These are phyloP conservation scores for Eulemur mongoz DNA, from an alignment of 2,797 vertebrate species.

Conservation along the genomic window DNA sequence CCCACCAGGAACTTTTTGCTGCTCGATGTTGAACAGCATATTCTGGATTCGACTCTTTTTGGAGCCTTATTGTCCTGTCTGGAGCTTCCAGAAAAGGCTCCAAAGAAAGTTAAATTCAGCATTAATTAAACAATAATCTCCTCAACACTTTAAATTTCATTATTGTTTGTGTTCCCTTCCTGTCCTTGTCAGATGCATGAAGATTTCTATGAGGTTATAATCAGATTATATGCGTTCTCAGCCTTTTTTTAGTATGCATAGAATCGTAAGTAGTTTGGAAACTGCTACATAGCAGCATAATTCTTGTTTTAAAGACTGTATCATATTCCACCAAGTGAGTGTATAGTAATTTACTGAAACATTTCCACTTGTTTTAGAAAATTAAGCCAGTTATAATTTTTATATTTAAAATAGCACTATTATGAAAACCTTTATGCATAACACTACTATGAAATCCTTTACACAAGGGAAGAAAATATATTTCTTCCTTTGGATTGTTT, in stretches of 20 bases:
- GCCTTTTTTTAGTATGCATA: background rate
- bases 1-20: background rate
- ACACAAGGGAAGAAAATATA: background rate
- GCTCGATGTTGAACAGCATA: background rate
- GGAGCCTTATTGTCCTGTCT: background rate
- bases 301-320: background rate
- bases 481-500: background rate
- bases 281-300: background rate
- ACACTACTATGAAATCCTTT: background rate
- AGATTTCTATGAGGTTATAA: background rate
- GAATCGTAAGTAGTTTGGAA: background rate
- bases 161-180: background rate
- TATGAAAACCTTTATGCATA: background rate
- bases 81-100: background rate
- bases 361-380: background rate
- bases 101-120: background rate
- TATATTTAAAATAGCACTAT: background rate
- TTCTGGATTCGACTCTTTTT: background rate
- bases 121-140: background rate
- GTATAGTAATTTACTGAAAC: background rate
- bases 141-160: background rate
- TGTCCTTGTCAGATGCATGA: background rate
- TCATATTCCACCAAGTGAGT: background rate
- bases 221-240: background rate
- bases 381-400: constrained; percentile 7